A percentile compares a stretch with the other conserved stretches of the same genome.
Evolutionary conservation across 1,140 invertebrate genomes (phyloP).

Genomic region (Homarus americanus): DNA sequence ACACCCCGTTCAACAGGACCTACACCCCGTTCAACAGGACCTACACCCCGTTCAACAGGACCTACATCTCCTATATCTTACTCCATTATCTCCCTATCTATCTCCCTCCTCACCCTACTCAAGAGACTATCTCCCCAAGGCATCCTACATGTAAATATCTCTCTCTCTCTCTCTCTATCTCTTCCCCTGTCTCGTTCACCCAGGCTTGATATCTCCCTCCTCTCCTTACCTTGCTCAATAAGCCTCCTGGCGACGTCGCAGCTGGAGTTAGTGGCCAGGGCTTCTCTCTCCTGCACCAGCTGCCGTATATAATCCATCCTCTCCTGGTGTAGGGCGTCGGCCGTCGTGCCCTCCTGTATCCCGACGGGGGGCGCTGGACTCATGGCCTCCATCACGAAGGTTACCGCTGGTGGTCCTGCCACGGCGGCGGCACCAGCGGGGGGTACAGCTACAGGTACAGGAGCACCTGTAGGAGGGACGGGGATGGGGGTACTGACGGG

Average conservation of each 20-base stretch:
- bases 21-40: no score
- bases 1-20: no score
- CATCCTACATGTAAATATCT: background rate
- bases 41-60: no score
- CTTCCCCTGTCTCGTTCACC: background rate
- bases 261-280: slow-evolving; percentile 30
- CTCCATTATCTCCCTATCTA: no score
- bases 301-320: slow-evolving; percentile 59
- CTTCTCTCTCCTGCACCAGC: slow-evolving; percentile 53
- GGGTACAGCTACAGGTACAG: background rate
- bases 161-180: background rate
- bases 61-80: no score
- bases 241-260: slow-evolving; percentile 61
- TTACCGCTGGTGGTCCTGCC: background rate
- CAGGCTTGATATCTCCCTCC: background rate
- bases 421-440: background rate
- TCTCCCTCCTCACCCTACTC: no score
- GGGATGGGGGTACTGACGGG: background rate
- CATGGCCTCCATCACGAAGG: background rate
- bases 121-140: no score
- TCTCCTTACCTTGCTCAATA: slow-evolving; percentile 56
- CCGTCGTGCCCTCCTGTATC: slow-evolving; percentile 7
- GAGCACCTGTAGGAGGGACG: no score
- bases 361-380: background rate
- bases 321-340: slow-evolving; percentile 59